Evolutionary conservation across 1,140 invertebrate genomes (phyloP), one percentile per base, ranked within the genome.

Genomic region (Dinoponera quadriceps): DNA sequence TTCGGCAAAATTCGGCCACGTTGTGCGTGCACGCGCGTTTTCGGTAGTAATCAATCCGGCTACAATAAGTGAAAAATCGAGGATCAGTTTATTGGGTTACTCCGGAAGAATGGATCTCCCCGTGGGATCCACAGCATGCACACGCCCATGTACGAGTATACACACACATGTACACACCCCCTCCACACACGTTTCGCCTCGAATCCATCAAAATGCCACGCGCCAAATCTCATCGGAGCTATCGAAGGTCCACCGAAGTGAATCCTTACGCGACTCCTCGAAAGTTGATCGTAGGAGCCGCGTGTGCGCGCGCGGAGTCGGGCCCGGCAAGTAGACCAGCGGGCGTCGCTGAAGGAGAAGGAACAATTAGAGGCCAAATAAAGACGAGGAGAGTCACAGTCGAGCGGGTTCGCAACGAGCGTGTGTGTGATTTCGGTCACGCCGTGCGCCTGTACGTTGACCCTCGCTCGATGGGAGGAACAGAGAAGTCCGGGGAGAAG

Each of bases 371-470:
- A 89, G 81, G 73, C 86, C 83, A 85, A 91, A 91, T 87, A 89
- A 90, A 88, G 83, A 87, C 69, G 83, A 88, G 78, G 75, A 83
- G 85, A 93, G 91, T 92, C 91, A 92, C 91, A 92, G 91, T 86
- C 91, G 93, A 92, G 92, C 90, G 91, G 90, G 91, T 91, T 91
- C 85, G 92, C 90, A 92, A 90, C 87, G 86, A 91, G 90, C 91
- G 92, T 91, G 91, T 93, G 91, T 93, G 93, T 94, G 93, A 93
- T 94, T 94, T 93, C 91, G 93, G 93, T 94, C 93, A 94, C 92
- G 92, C 92, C 92, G 91, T 85, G 88, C 92, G 93, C 90, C 93
- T 94, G 93, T 94, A 93, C 93, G 88, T 93, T 94, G 93, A 94
- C 92, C 93, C 88, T 91, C 89, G 85, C 86, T 75, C 83, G 88